Evolutionary conservation across 1,140 invertebrate genomes (phyloP), one percentile per base, ranked within the genome.

Genomic region (Carposina sasakii): DNA sequence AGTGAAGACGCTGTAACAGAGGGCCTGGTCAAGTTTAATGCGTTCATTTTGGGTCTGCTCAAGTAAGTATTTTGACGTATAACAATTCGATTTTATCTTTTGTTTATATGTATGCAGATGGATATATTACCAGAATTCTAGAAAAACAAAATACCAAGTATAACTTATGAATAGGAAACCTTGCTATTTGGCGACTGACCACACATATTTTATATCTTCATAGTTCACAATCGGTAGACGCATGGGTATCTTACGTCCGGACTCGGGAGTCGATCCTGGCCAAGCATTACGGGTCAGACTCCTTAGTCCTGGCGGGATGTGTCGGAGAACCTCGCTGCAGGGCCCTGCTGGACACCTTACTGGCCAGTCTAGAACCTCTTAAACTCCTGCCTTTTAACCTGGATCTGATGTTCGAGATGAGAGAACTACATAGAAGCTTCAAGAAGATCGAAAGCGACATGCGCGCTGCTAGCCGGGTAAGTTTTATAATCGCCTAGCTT

Each of bases 21-120:
- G 77, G 94, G 93, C 50, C 88, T 93, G 67, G 89, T 95, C 48
- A 96, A 95, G 71, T 96, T 97, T 69, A 94, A 96, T 77, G 94
- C 94, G 42, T 96, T 97, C 76, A 90, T 96, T 52, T 91, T 95
- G 78, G 94, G 94, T 26, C 85, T 97, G 42, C 84, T 96, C n/a
- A 97, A 96, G 92, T 94, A 86, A 90, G 90, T 88, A 52, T 13
- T 41, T 33, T 39, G 30, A n/a, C n/a, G n/a, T n/a, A n/a, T n/a
- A n/a, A n/a, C n/a, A n/a, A n/a, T n/a, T n/a, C n/a, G n/a, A n/a
- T n/a, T n/a, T n/a, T n/a, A n/a, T n/a, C n/a, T n/a, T n/a, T n/a
- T n/a, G n/a, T n/a, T n/a, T n/a, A n/a, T n/a, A n/a, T n/a, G n/a
- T n/a, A n/a, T n/a, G n/a, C n/a, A n/a, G n/a, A n/a, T n/a, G n/a